Evolutionary conservation across 1,140 invertebrate species (phyloP), one percentile per base, ranked within the genome.

Genomic region (Drosophila lacteicornis): DNA sequence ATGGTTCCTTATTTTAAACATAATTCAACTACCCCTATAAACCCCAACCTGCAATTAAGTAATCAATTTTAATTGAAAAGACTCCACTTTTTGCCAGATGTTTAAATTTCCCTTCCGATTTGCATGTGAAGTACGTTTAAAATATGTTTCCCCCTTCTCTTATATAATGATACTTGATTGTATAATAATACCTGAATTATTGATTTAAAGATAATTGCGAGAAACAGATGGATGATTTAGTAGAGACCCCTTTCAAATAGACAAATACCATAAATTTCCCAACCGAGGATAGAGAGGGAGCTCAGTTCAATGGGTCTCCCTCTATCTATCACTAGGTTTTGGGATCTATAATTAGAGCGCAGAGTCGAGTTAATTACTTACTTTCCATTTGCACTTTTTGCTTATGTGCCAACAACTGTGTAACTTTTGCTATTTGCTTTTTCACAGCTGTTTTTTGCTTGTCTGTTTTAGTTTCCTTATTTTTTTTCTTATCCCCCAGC

Each of bases 301-400:
- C 19, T 30, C 36, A 42, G 61, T 57, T 63, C 50, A 49, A 19
- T 33, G 17, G 42, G 13, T 62, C 3, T 22, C 51, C 19, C 15
- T 38, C 30, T n/a, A 9, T 45, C 9, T 42, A 19, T 46, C 13
- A 33, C 11, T 65, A 36, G 36, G 46, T 11, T 66, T 69, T 19
- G 27, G 46, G 15, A n/a, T 40, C n/a, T 62, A 58, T 82, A 51
- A 77, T 81, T 81, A 77, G 19, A 30, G 56, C 30, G n/a, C 17
- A 33, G 43, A 69, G 53, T 56, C 45, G 38, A 45, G 33, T 77
- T 50, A 82, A 68, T 82, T 82, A 57, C 58, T 51, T 50, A 62
- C 80, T 82, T 78, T 68, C 49, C 68, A 68, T 49, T 82, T 61
- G 74, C 22, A 36, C 43, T 40, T 57, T 33, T 49, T 56, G 36